Evolutionary conservation across 1,140 invertebrate genomes (phyloP).

Genomic region (Scaptomyza montana): DNA sequence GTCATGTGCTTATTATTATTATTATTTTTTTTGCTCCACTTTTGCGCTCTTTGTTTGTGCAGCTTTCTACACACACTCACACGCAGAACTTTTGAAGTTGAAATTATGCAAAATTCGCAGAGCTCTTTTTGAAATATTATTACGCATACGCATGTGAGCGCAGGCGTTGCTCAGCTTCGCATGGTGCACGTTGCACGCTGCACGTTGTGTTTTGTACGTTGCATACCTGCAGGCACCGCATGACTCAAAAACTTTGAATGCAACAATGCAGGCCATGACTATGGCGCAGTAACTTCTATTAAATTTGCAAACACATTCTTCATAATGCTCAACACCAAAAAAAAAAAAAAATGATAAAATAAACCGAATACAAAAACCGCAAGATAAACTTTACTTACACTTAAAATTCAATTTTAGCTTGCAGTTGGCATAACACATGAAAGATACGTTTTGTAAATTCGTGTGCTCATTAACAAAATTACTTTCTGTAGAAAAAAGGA

Average conservation of each 20-base stretch:
- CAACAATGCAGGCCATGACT: conserved; percentile 56
- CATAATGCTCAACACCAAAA: conserved; percentile 37
- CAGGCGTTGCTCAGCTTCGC: conserved; percentile 21
- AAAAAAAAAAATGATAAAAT: conserved; percentile 17
- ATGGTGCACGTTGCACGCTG: conserved; percentile 34
- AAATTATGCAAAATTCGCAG: conserved; percentile 76
- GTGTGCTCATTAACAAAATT: conserved; percentile 9
- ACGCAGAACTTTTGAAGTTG: conserved; percentile 66
- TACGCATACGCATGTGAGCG: conserved; percentile 73
- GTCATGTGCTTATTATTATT: no score
- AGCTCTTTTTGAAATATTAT: conserved; percentile 57
- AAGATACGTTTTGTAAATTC: conserved; percentile 5
- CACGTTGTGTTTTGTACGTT: conserved; percentile 10
- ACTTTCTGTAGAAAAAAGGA: neutral
- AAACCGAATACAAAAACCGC: neutral
- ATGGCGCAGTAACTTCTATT: conserved; percentile 67
- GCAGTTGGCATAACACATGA: conserved; percentile 4
- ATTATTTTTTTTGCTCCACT: conserved; percentile 13
- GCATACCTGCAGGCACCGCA: conserved; percentile 53
- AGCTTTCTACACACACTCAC: conserved; percentile 3
- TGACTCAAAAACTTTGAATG: conserved; percentile 60
- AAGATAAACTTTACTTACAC: conserved; percentile 43
- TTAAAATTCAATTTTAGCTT: conserved; percentile 52
- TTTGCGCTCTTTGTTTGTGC: conserved; percentile 60
- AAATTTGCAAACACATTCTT: conserved; percentile 68